Evolutionary conservation across 53 echinoderm and acorn worm genomes (phyloP).

Genomic region (Paracentrotus lividus): DNA sequence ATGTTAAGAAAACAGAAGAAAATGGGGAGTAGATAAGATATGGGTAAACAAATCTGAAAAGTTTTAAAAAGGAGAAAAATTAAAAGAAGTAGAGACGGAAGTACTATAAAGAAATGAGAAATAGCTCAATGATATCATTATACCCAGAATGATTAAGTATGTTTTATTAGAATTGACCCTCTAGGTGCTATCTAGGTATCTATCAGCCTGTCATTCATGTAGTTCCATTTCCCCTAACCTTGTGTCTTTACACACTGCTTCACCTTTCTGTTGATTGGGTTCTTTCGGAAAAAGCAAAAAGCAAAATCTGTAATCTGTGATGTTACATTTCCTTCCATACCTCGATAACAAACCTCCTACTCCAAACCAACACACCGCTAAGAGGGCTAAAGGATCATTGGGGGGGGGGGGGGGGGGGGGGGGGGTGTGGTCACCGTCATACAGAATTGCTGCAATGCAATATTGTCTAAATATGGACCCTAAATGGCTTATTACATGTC

Average conservation of each 20-base stretch:
- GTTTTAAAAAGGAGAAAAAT: not conserved
- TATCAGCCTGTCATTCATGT: conserved; percentile 8
- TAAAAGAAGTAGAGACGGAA: not conserved
- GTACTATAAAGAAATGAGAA: not conserved
- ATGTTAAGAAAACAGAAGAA: not conserved
- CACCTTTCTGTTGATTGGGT: not conserved
- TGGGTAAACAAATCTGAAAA: no score
- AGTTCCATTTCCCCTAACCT: conserved; percentile 43
- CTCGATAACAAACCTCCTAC: no score
- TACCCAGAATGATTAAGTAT: not conserved
- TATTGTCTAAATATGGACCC: no score
- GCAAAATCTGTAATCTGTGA: no score
- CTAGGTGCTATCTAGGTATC: not conserved
- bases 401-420: no score
- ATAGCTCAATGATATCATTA: not conserved
- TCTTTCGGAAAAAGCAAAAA: no score
- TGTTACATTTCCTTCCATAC: no score
- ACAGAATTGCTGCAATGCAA: no score
- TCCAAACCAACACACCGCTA: no score
- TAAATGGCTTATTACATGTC: no score
- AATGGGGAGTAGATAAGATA: not conserved
- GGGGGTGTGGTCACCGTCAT: no score
- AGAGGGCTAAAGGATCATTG: no score
- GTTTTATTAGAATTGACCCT: not conserved
- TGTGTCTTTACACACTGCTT: not conserved